Percentiles rank a stretch among this genome's conserved stretches.
These are phyloP conservation scores for Parotocinclus haroldoi DNA, from an alignment of 2,797 vertebrate genomes.

Conservation along the genomic window DNA sequence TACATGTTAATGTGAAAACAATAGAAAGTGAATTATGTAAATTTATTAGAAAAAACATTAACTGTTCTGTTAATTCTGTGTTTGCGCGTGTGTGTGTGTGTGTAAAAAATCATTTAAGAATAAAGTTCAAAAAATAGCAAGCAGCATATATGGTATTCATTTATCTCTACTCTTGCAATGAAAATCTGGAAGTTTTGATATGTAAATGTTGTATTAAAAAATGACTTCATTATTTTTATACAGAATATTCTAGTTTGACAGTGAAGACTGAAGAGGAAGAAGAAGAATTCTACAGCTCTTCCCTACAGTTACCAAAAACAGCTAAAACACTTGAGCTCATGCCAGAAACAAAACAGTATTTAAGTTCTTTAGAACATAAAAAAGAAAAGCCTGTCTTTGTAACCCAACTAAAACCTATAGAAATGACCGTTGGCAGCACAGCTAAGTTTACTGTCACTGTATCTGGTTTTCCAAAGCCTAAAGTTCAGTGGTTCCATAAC, in stretches of 20 bases:
- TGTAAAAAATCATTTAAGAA: conserved; percentile 33
- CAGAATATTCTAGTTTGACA: conserved; percentile 86
- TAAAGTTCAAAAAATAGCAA: conserved; percentile 36
- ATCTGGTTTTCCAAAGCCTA: conserved; percentile 79
- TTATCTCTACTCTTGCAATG: conserved; percentile 35
- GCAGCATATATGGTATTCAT: conserved; percentile 10
- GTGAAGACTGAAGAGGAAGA: conserved; percentile 82
- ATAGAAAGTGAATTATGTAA: conserved; percentile 53
- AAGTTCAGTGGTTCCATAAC: conserved; percentile 86
- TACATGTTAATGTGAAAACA: not conserved
- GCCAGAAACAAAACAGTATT: conserved; percentile 81
- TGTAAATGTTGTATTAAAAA: conserved; percentile 62
- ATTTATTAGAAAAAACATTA: conserved; percentile 57
- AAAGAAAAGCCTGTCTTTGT: conserved; percentile 84
- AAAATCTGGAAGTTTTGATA: conserved; percentile 37
- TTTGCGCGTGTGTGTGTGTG: conserved; percentile 33
- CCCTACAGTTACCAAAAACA: conserved; percentile 77
- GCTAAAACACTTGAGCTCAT: conserved; percentile 90
- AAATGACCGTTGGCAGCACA: conserved; percentile 73
- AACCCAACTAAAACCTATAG: conserved; percentile 69
- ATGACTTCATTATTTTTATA: conserved; percentile 76
- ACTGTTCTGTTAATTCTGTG: conserved; percentile 54
- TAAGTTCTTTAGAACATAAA: conserved; percentile 74
- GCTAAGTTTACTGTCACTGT: conserved; percentile 79
- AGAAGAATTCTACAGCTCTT: conserved; percentile 80